A percentile compares a stretch with the other conserved stretches of the same genome.
These are phyloP conservation scores for Phalanger gymnotis DNA, from an alignment of 2,797 vertebrate genomes.

Conservation along the genomic window DNA sequence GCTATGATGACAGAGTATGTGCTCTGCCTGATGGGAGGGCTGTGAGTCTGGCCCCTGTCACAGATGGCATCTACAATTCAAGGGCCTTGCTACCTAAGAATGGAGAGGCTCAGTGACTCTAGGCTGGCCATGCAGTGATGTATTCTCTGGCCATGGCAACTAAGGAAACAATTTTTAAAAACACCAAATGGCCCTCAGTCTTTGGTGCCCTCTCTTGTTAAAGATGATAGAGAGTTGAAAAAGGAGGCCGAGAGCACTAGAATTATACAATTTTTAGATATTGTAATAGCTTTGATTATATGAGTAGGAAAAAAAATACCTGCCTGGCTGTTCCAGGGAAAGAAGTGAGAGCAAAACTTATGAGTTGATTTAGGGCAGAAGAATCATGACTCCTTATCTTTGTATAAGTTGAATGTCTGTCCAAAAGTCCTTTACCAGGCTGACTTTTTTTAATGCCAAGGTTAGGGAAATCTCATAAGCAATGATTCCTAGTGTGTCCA, in stretches of 20 bases:
- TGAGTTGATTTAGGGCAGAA: conserved; percentile 1
- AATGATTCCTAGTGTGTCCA: not conserved
- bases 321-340: not conserved
- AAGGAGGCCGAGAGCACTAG: not conserved
- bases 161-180: not conserved
- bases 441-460: not conserved
- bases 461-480: not conserved
- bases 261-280: not conserved
- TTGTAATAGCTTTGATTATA: conserved; percentile 12
- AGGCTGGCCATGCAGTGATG: not conserved
- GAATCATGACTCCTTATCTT: not conserved
- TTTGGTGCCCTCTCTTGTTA: not conserved
- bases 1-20: not conserved
- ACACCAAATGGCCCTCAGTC: not conserved
- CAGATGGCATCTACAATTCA: not conserved
- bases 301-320: not conserved
- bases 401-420: not conserved
- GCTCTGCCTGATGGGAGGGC: not conserved
- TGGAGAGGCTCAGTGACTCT: not conserved
- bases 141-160: not conserved
- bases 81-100: not conserved
- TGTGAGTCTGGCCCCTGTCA: not conserved
- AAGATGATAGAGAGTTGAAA: not conserved
- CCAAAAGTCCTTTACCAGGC: not conserved
- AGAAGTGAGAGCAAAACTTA: conserved; percentile 13